Evolutionary conservation across 2,888 invertebrate species (phyloP), one percentile per base, ranked within the genome.

Genomic region (Drosophila colorata): DNA sequence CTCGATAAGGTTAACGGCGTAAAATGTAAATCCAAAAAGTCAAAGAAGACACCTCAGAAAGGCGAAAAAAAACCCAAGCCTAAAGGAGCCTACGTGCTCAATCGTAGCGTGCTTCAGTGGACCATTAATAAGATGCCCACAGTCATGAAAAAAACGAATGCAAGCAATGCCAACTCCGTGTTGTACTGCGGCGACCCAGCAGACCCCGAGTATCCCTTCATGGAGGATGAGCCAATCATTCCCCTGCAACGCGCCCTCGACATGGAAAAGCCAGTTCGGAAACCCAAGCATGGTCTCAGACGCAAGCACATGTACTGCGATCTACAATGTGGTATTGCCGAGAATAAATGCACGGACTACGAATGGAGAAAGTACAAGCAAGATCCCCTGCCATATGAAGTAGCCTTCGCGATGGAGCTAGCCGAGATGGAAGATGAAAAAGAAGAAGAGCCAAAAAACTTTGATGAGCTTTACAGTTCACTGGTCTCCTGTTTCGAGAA

Each of bases 391-490:
- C 38, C 64, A 4, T 31, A 61, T 37, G 53, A 80, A 0, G 40
- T 46, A 16, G 52, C 56, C 0, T 74, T 66, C 25, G n/a, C 48
- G 0, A 16, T 35, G 2, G 69, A 60, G 25, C 40, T 57, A 25
- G 31, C 16, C 16, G 20, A 37, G 9, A 44, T 46, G 18, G 13
- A 16, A 0, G 14, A 16, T 0, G 31, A 16, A 13, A 3, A 13
- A 0, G 14, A 51, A 0, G 47, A 59, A 0, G 80, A 88, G 48
- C 83, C 83, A 2, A 28, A 37, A 5, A 69, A 74, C n/a, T 86
- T 86, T 28, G 88, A 83, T 0, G 80, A 88, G 11, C 61, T 88
- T 0, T 83, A 80, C 46, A 1, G 28, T 2, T 16, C 71, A 5
- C 58, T 83, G n/a, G 20, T 67, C 1, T 33, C 40, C 2, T 86